A percentile compares a stretch with the other conserved stretches of the same genome.
phyloP scores from a whole-genome alignment of 2,888 invertebrate genomes.

The Hecatera dysodea region DNA sequence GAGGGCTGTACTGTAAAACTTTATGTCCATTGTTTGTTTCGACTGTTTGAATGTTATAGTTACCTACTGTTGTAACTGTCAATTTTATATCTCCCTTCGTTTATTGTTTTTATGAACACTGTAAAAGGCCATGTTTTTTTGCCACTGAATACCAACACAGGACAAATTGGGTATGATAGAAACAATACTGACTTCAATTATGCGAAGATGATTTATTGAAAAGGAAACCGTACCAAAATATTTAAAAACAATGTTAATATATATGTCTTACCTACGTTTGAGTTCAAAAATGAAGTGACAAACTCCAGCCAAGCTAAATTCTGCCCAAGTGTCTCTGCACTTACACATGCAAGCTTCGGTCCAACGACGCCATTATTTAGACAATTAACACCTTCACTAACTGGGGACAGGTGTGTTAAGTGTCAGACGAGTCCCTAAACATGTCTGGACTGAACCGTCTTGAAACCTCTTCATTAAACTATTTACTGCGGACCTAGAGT shows the following conservation, averaged over 20 bases:
- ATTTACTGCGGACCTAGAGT: conserved; percentile 65
- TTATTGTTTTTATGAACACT: not conserved
- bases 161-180: not conserved
- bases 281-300: not conserved
- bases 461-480: conserved; percentile 72
- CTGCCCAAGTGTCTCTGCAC: conserved; percentile 19
- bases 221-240: not conserved
- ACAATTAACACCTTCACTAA: conserved; percentile 77
- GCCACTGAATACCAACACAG: not conserved
- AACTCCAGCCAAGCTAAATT: conserved; percentile 23
- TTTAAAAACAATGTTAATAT: not conserved
- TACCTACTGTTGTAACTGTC: not conserved
- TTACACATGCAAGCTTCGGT: conserved; percentile 52
- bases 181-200: not conserved
- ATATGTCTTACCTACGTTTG: not conserved
- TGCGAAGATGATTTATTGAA: too few relatives aligned
- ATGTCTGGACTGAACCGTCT: conserved; percentile 63
- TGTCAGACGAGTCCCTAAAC: conserved; percentile 62
- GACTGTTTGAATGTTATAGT: conserved; percentile 25
- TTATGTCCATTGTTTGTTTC: conserved; percentile 50
- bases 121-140: not conserved
- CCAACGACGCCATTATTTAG: conserved; percentile 82
- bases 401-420: conserved; percentile 78
- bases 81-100: not conserved
- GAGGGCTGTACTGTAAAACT: conserved; percentile 50